These are phyloP conservation scores for Drosophila testacea DNA, from an alignment of 2,888 invertebrate species.

Conservation along the genomic window DNA sequence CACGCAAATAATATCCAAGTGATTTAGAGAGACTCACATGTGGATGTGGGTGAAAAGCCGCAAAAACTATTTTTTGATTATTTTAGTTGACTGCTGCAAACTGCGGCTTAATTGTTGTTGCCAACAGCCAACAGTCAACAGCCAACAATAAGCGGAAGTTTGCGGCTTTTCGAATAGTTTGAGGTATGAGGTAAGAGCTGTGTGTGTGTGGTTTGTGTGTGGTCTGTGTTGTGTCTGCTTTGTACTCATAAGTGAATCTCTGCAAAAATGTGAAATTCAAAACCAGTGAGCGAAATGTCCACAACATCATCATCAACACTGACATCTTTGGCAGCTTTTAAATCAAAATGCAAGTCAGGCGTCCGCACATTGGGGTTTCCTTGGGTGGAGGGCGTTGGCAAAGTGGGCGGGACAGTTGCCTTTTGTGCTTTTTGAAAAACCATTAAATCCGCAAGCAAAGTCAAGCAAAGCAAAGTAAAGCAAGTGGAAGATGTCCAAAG, in stretches of 20 bases:
- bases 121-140: constrained; percentile 27
- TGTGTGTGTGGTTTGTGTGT: background rate
- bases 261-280: constrained; percentile 49
- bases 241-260: constrained; percentile 42
- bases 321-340: constrained; percentile 24
- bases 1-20: constrained; percentile 2
- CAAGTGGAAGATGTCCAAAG: constrained; percentile 24
- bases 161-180: constrained; percentile 19
- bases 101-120: constrained; percentile 70
- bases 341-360: constrained; percentile 70
- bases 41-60: constrained; percentile 47
- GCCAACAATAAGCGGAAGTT: constrained; percentile 74
- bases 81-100: constrained; percentile 56
- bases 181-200: constrained; percentile 5
- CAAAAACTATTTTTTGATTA: constrained; percentile 62
- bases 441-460: constrained; percentile 56
- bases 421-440: constrained; percentile 59
- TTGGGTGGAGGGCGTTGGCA: background rate
- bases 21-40: constrained; percentile 15
- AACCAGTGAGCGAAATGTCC: constrained; percentile 31
- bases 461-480: background rate
- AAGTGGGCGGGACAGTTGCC: constrained; percentile 2
- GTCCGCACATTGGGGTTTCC: constrained; percentile 15
- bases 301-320: constrained; percentile 26
- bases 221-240: constrained; percentile 15